Percentiles rank a stretch among this genome's conserved stretches.
phyloP scores from a whole-genome alignment of 1,140 invertebrate genomes.

The Lepidurus arcticus region DNA sequence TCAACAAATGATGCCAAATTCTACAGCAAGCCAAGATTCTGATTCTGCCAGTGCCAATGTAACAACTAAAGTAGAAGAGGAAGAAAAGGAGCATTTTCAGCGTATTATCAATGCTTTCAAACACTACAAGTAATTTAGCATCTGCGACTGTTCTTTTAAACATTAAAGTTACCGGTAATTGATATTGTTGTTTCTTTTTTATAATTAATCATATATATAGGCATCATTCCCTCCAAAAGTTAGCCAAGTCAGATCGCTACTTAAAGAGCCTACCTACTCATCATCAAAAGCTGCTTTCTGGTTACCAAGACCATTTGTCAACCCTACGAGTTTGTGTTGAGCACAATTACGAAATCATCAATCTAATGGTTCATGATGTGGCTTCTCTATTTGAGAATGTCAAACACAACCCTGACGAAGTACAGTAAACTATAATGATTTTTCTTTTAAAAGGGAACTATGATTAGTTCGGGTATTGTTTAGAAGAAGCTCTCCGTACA shows the following conservation, averaged over 20 bases:
- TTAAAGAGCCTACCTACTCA: slow-evolving; percentile 62
- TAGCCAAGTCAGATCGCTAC: slow-evolving; percentile 67
- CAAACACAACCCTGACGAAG: slow-evolving; percentile 47
- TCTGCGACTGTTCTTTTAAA: slow-evolving; percentile 27
- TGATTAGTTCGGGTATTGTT: background rate
- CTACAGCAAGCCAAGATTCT: slow-evolving; percentile 25
- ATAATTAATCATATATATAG: slow-evolving; percentile 40
- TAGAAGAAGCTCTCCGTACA: slow-evolving; percentile 31
- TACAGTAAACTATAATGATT: slow-evolving; percentile 40
- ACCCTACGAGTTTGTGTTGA: slow-evolving; percentile 71
- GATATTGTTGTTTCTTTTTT: slow-evolving; percentile 19
- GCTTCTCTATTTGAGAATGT: slow-evolving; percentile 78
- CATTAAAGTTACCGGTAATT: background rate
- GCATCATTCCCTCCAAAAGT: slow-evolving; percentile 48
- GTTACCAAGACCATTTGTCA: slow-evolving; percentile 69
- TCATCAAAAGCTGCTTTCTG: slow-evolving; percentile 67
- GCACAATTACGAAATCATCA: slow-evolving; percentile 75
- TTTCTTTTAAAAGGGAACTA: background rate
- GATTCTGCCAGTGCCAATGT: background rate
- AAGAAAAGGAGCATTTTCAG: slow-evolving; percentile 70
- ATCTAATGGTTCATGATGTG: slow-evolving; percentile 73
- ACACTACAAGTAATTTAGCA: slow-evolving; percentile 61
- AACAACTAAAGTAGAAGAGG: slow-evolving; percentile 41
- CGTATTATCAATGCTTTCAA: slow-evolving; percentile 70
- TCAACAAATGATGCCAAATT: background rate